Evolutionary conservation across 2,113 vertebrate species (phyloP).

Genomic region (Phalacrocorax aristotelis): DNA sequence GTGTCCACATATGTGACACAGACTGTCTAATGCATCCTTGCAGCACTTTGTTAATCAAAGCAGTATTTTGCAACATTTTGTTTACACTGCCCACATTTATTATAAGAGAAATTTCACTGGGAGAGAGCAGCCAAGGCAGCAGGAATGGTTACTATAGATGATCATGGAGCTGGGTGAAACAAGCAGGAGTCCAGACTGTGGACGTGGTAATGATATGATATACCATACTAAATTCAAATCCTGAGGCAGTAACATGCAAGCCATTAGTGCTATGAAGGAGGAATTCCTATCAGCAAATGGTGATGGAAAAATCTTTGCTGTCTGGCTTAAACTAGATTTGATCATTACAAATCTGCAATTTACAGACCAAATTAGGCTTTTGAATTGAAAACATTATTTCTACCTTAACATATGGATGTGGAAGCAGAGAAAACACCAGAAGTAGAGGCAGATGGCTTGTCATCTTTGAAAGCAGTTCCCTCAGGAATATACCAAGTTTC

Average conservation of each 20-base stretch:
- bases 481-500: neutral
- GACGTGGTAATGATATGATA: neutral
- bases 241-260: neutral
- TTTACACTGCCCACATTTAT: neutral
- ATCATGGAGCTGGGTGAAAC: neutral
- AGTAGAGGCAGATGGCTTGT: conserved; percentile 38
- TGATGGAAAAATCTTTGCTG: neutral
- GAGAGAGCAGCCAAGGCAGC: neutral
- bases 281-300: neutral
- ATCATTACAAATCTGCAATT: neutral
- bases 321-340: neutral
- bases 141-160: neutral
- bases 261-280: neutral
- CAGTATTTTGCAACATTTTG: neutral
- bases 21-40: neutral
- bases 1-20: fast-evolving
- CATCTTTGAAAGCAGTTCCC: neutral
- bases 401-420: neutral
- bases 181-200: neutral
- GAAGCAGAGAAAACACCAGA: conserved; percentile 21
- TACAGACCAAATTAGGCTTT: neutral
- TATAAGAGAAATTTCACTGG: neutral
- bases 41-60: neutral
- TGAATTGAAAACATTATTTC: conserved; percentile 20
- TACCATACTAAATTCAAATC: neutral